phyloP scores from a whole-genome alignment of 2,888 invertebrate species.

The Cetonia aurata region DNA sequence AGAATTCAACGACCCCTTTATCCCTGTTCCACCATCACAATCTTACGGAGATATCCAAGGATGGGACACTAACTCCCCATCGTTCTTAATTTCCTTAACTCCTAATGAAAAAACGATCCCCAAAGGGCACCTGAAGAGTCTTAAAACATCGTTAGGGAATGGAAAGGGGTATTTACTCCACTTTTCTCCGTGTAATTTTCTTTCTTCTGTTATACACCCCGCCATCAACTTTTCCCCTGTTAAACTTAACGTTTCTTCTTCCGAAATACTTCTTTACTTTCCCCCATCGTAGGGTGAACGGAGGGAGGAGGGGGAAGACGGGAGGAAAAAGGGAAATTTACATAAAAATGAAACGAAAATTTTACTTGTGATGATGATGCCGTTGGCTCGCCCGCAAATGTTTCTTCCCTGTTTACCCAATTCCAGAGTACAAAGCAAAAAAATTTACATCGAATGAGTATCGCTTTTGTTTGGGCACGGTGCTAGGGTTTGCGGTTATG shows the following conservation, averaged over 20 bases:
- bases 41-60: too few relatives aligned
- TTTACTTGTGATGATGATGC: neutral
- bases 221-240: too few relatives aligned
- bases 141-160: conserved; percentile 34
- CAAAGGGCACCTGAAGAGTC: too few relatives aligned
- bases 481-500: neutral
- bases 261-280: neutral
- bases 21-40: too few relatives aligned
- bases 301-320: too few relatives aligned
- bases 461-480: neutral
- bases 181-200: neutral
- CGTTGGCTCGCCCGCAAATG: conserved; percentile 7
- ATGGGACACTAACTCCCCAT: too few relatives aligned
- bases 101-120: too few relatives aligned
- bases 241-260: neutral
- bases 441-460: conserved; percentile 1
- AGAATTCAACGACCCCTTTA: too few relatives aligned
- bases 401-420: conserved; percentile 17
- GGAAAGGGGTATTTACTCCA: conserved; percentile 4
- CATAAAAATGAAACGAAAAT: conserved; percentile 21
- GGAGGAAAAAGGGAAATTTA: conserved; percentile 13
- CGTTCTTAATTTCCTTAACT: too few relatives aligned
- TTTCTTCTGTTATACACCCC: neutral
- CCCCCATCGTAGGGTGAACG: too few relatives aligned
- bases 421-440: conserved; percentile 12